Percentiles rank a stretch among this genome's conserved stretches.
Conservation (phyloP, 1,140 invertebrate species). For the Arion vulgaris region DNA sequence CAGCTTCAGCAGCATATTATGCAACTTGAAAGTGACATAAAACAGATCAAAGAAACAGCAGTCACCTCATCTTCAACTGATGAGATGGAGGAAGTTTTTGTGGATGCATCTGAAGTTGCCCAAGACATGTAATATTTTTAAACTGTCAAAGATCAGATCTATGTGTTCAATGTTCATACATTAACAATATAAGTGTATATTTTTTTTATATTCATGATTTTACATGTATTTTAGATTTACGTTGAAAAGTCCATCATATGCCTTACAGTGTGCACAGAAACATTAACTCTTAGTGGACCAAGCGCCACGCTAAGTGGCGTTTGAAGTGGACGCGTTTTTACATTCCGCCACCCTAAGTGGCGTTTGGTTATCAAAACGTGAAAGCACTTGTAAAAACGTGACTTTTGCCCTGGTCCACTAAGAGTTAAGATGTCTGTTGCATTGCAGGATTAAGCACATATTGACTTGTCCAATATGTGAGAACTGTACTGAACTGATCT, state of each 20-base stretch:
- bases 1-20: neutral
- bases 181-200: neutral
- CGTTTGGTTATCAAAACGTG: no score
- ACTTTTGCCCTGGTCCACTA: no score
- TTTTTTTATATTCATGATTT: neutral
- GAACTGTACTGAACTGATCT: no score
- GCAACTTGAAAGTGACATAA: conserved; percentile 1
- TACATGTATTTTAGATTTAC: neutral
- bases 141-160: neutral
- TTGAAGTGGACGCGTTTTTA: no score
- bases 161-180: neutral
- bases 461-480: no score
- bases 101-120: conserved; percentile 27
- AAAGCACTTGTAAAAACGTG: no score
- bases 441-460: no score
- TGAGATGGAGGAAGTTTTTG: conserved; percentile 19
- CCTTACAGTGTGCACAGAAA: no score
- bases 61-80: conserved; percentile 6
- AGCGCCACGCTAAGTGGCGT: no score
- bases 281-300: no score
- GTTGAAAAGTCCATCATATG: neutral
- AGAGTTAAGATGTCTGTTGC: no score
- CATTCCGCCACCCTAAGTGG: no score
- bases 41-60: neutral
- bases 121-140: neutral